These are phyloP conservation scores for Dryadula phaetusa DNA, from an alignment of 2,888 invertebrate species.

Conservation along the genomic window DNA sequence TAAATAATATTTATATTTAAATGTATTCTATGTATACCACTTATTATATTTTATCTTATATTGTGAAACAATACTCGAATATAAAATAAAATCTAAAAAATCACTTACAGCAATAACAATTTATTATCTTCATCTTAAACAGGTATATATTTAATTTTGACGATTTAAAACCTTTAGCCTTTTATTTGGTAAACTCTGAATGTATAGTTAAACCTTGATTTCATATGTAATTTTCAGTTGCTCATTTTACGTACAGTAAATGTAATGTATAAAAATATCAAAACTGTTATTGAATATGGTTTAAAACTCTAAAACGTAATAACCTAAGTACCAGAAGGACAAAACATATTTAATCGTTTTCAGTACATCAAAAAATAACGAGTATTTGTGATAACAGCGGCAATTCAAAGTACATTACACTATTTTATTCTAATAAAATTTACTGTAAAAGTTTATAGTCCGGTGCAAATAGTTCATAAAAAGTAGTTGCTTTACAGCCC, in stretches of 20 bases:
- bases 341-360: conserved; percentile 16
- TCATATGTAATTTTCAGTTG: background rate
- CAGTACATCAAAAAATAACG: conserved; percentile 21
- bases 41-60: background rate
- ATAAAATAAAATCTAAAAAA: conserved; percentile 41
- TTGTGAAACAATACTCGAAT: background rate
- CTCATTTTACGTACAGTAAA: background rate
- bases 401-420: conserved; percentile 35
- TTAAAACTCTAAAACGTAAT: background rate
- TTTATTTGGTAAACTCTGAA: conserved; percentile 55
- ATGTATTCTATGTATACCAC: too few species aligned
- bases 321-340: background rate
- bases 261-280: too few species aligned
- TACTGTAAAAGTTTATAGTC: conserved; percentile 35
- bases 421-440: conserved; percentile 37
- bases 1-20: too few species aligned
- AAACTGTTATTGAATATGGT: too few species aligned
- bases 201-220: conserved; percentile 56
- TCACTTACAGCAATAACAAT: conserved; percentile 55
- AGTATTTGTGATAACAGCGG: conserved; percentile 34
- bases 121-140: conserved; percentile 75
- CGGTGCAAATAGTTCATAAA: conserved; percentile 33
- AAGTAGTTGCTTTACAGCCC: conserved; percentile 35
- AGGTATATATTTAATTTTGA: conserved; percentile 77
- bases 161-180: conserved; percentile 71